A percentile compares a stretch with the other conserved stretches of the same genome.
Evolutionary conservation across 1,140 invertebrate species (phyloP).

Genomic region (Drosophila pachea): DNA sequence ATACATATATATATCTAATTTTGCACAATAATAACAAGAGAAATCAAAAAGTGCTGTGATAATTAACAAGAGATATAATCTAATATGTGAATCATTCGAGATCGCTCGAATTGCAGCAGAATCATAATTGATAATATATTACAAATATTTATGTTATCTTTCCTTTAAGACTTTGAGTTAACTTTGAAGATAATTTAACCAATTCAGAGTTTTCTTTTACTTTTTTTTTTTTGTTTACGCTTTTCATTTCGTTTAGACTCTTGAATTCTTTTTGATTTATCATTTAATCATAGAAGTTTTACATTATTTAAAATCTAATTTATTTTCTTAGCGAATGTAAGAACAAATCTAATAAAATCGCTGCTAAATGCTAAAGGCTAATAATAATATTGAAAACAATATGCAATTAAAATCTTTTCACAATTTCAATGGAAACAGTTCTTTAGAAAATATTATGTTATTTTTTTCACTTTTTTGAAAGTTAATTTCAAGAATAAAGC

Average conservation of each 20-base stretch:
- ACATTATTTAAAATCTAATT: constrained; percentile 28
- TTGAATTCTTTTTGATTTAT: constrained; percentile 12
- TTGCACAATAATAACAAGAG: constrained; percentile 65
- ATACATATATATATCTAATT: constrained; percentile 40
- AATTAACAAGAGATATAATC: constrained; percentile 60
- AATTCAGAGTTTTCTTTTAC: background rate
- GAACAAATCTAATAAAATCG: constrained; percentile 12
- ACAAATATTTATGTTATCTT: background rate
- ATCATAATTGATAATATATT: constrained; percentile 16
- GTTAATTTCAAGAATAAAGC: constrained; percentile 56
- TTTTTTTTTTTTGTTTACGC: background rate
- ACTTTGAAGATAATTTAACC: too few relatives aligned
- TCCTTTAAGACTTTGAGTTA: background rate
- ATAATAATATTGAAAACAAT: constrained; percentile 14
- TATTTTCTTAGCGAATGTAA: constrained; percentile 14
- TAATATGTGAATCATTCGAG: constrained; percentile 23
- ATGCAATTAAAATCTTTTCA: constrained; percentile 60
- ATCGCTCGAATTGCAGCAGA: constrained; percentile 38
- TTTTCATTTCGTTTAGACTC: background rate
- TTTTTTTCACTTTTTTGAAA: constrained; percentile 29
- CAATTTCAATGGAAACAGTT: constrained; percentile 52
- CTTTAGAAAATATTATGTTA: constrained; percentile 5
- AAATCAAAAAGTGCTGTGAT: constrained; percentile 77
- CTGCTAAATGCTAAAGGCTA: constrained; percentile 41
- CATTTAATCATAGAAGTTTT: constrained; percentile 24